Percentiles rank a stretch among this genome's conserved stretches.
Conservation (phyloP, 2,888 invertebrate genomes). For the Cinara cedri region DNA sequence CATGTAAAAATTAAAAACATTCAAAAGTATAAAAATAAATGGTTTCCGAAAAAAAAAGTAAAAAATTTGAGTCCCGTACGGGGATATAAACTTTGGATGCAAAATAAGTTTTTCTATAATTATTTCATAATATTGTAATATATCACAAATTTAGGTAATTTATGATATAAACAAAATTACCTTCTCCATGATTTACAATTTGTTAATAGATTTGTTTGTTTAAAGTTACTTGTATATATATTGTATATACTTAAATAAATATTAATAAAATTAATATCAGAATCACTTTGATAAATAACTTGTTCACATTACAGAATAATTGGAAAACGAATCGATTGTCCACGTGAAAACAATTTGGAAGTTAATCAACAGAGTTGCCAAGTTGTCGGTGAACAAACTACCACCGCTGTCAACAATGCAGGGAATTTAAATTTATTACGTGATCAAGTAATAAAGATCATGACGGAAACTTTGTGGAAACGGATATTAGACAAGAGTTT, state of each 20-base stretch:
- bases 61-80: too few relatives aligned
- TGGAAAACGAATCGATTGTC: slow-evolving; percentile 24
- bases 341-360: background rate
- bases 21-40: too few relatives aligned
- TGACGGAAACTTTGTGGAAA: slow-evolving; percentile 41
- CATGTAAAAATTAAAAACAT: too few relatives aligned
- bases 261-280: background rate
- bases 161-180: too few relatives aligned
- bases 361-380: background rate
- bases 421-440: background rate
- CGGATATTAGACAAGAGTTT: slow-evolving; percentile 17
- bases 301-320: slow-evolving; percentile 22
- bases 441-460: slow-evolving; percentile 21
- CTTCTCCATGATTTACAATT: too few relatives aligned
- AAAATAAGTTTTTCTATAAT: too few relatives aligned
- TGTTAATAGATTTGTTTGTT: too few relatives aligned
- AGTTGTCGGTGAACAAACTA: background rate
- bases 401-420: background rate
- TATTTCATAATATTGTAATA: too few relatives aligned
- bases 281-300: background rate
- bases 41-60: too few relatives aligned
- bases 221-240: too few relatives aligned
- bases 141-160: too few relatives aligned
- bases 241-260: background rate
- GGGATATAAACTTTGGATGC: too few relatives aligned